Conservation (phyloP, 2,797 vertebrate species). For the Fistularia commersonii region DNA sequence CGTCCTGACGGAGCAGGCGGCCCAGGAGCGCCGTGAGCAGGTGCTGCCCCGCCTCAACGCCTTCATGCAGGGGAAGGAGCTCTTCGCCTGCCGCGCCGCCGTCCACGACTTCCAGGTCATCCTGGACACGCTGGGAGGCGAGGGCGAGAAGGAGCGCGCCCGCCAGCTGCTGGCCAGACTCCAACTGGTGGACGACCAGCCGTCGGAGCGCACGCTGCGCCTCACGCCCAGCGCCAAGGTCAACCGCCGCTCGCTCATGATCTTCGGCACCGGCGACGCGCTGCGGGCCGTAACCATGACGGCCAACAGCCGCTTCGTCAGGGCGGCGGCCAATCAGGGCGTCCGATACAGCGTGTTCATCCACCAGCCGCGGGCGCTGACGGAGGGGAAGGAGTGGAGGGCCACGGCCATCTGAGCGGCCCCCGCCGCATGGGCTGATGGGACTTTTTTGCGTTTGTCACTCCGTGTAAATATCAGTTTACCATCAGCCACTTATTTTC, state of each 20-base stretch:
- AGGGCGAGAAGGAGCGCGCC: slow-evolving; percentile 84
- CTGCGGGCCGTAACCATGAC: slow-evolving; percentile 93
- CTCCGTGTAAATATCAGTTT: no score
- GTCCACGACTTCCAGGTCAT: slow-evolving; percentile 90
- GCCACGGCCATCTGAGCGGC: slow-evolving; percentile 69
- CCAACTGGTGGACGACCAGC: slow-evolving; percentile 83
- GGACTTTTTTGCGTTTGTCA: neutral
- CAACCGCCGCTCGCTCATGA: slow-evolving; percentile 85
- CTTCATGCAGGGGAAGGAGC: slow-evolving; percentile 90
- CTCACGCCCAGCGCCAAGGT: slow-evolving; percentile 88
- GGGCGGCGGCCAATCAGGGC: slow-evolving; percentile 91
- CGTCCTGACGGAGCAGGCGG: slow-evolving; percentile 91
- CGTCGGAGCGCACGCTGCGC: slow-evolving; percentile 82
- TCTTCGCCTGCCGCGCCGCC: slow-evolving; percentile 89
- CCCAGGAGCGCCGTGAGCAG: slow-evolving; percentile 84
- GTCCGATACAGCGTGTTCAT: slow-evolving; percentile 91
- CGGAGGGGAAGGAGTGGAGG: slow-evolving; percentile 90
- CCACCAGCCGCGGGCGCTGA: slow-evolving; percentile 91
- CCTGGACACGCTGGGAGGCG: slow-evolving; percentile 87
- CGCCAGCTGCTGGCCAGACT: slow-evolving; percentile 77
- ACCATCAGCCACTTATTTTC: no score
- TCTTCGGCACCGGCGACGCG: slow-evolving; percentile 92
- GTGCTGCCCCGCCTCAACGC: slow-evolving; percentile 84
- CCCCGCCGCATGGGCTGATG: slow-evolving; percentile 3
- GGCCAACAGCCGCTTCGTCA: slow-evolving; percentile 92